These are phyloP conservation scores for Heteractis magnifica DNA, from an alignment of 92 coral and sea anemone genomes.

Conservation along the genomic window DNA sequence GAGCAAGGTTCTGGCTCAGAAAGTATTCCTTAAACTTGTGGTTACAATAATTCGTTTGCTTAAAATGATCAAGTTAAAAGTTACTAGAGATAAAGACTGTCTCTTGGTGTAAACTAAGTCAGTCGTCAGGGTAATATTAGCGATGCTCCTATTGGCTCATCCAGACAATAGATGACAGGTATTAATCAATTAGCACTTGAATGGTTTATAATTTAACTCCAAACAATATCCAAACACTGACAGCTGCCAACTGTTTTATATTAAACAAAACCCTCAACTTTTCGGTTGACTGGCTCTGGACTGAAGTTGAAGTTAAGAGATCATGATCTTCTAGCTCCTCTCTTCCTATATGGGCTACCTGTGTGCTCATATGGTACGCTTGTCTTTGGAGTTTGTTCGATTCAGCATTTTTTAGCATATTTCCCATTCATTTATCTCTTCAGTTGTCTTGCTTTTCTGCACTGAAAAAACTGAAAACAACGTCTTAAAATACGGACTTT, in stretches of 20 bases:
- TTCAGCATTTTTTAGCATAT: not conserved
- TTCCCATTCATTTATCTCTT: not conserved
- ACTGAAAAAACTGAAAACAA: not conserved
- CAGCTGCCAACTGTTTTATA: not conserved
- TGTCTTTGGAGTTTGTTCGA: not conserved
- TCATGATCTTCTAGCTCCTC: not conserved
- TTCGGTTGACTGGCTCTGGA: not conserved
- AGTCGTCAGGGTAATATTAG: slow-evolving; percentile 44
- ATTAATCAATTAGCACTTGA: slow-evolving; percentile 43
- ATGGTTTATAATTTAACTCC: slow-evolving; percentile 24
- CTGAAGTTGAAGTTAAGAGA: not conserved
- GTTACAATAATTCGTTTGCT: slow-evolving; percentile 21
- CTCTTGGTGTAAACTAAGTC: slow-evolving; percentile 41
- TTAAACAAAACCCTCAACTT: not conserved
- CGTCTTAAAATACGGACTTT: not conserved
- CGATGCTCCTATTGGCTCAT: slow-evolving; percentile 30
- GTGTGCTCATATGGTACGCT: not conserved
- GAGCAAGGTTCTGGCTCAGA: not conserved
- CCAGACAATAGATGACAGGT: slow-evolving; percentile 39
- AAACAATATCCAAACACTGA: slow-evolving; percentile 3
- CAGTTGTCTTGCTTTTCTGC: not conserved
- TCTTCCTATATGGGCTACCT: not conserved
- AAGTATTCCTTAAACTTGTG: not conserved
- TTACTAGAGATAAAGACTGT: slow-evolving; percentile 11
- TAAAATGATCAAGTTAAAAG: not conserved